Evolutionary conservation across 30 jellyfish, hydroid and myxozoan genomes (phyloP).

Genomic region (Hydractinia echinata): DNA sequence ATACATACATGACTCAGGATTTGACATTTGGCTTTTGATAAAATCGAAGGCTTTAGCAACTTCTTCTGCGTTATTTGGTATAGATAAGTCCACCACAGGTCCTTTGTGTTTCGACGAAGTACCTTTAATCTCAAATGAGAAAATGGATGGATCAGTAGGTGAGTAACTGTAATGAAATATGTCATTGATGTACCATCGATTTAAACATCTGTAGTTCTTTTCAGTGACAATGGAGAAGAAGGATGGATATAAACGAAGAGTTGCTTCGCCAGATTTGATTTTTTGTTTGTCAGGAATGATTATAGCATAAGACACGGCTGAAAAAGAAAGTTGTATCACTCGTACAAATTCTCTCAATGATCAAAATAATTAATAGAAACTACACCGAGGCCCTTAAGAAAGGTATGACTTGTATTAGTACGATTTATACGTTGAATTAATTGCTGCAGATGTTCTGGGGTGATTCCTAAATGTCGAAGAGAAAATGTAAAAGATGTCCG

Average conservation of each 20-base stretch:
- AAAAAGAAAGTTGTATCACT: background rate
- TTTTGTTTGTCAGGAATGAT: constrained; percentile 70
- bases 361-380: background rate
- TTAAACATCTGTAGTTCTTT: constrained; percentile 53
- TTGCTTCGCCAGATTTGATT: constrained; percentile 66
- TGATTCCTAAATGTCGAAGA: no score
- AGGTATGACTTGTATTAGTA: no score
- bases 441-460: no score
- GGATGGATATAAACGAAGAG: constrained; percentile 44
- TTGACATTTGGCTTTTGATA: constrained; percentile 20
- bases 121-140: constrained; percentile 18
- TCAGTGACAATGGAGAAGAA: constrained; percentile 63
- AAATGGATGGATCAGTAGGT: constrained; percentile 45
- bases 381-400: no score
- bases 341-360: background rate
- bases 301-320: constrained; percentile 56
- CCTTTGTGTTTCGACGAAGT: constrained; percentile 26
- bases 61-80: constrained; percentile 59
- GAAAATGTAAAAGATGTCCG: no score
- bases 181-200: constrained; percentile 61
- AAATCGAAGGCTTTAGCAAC: constrained; percentile 59
- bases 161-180: constrained; percentile 42
- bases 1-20: no score
- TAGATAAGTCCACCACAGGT: constrained; percentile 15
- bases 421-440: no score